Evolutionary conservation across 2,113 vertebrate species (phyloP).

Genomic region (Andinoacara biseriatus): DNA sequence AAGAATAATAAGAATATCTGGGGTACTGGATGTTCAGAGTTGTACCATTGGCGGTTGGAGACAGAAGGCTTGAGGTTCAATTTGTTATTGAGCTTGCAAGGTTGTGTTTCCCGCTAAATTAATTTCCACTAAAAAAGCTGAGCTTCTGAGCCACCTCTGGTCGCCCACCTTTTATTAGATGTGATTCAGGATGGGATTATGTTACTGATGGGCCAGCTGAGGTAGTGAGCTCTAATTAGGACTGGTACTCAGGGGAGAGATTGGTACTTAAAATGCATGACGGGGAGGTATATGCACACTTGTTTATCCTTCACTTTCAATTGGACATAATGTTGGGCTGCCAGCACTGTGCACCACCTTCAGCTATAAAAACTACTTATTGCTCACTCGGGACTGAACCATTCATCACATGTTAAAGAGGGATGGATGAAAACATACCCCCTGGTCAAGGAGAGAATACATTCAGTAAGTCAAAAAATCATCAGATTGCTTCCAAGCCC

Average conservation of each 20-base stretch:
- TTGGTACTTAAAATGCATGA: constrained; percentile 38
- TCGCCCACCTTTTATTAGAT: constrained; percentile 54
- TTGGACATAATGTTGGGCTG: neutral
- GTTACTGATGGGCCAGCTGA: constrained; percentile 69
- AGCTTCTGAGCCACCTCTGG: constrained; percentile 44
- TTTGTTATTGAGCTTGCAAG: constrained; percentile 47
- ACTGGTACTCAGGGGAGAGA: constrained; percentile 56
- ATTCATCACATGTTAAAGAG: constrained; percentile 62
- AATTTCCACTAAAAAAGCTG: constrained; percentile 54
- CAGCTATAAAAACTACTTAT: constrained; percentile 60
- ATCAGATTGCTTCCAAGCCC: constrained; percentile 64
- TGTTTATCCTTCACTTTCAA: constrained; percentile 36
- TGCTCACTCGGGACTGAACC: constrained; percentile 56
- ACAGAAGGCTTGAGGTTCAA: constrained; percentile 37
- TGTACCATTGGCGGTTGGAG: constrained; percentile 2
- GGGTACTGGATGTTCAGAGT: constrained; percentile 18
- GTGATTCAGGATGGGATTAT: constrained; percentile 53
- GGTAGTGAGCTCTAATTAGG: constrained; percentile 57
- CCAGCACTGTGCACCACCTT: constrained; percentile 21
- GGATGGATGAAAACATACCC: constrained; percentile 63
- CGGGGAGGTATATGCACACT: constrained; percentile 2
- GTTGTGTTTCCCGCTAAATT: constrained; percentile 49
- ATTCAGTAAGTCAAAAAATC: constrained; percentile 76
- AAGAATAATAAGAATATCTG: constrained; percentile 35
- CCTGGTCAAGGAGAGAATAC: constrained; percentile 67